A percentile compares a stretch with the other conserved stretches of the same genome.
Conservation (phyloP, 2,113 vertebrate species). For the Neogale vison region DNA sequence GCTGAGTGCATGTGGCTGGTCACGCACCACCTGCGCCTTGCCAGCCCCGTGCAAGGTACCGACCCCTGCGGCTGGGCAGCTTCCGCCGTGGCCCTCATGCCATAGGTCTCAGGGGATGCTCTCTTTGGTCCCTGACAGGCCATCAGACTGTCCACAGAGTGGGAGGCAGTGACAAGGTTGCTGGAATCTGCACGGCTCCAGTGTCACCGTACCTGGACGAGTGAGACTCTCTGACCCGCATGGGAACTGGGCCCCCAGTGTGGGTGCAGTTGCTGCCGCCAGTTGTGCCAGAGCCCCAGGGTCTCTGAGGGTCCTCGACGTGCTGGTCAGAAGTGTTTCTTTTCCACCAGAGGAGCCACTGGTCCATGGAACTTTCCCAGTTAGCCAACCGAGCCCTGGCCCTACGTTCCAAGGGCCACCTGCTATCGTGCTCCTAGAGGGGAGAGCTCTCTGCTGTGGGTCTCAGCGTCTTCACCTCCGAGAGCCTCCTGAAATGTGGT, state of each 20-base stretch:
- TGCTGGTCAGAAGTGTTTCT: fast-evolving
- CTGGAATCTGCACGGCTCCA: fast-evolving
- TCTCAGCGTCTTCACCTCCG: background rate
- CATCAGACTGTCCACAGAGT: fast-evolving
- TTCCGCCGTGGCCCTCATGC: fast-evolving
- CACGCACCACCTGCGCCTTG: constrained; percentile 89
- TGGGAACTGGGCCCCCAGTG: background rate
- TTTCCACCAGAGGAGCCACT: fast-evolving
- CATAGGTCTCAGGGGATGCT: fast-evolving
- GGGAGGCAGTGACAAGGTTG: fast-evolving
- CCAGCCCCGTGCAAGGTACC: constrained; percentile 91
- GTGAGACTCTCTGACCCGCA: fast-evolving
- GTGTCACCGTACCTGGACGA: fast-evolving
- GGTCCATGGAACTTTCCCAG: fast-evolving
- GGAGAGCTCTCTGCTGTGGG: background rate
- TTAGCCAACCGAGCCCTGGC: fast-evolving
- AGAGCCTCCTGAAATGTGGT: background rate
- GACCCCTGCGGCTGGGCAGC: fast-evolving
- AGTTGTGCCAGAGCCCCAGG: fast-evolving
- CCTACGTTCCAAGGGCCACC: fast-evolving
- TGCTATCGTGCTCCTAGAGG: fast-evolving
- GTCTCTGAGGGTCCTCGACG: background rate
- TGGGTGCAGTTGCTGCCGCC: background rate
- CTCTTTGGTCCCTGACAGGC: too few species aligned
- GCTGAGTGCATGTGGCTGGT: constrained; percentile 92